A percentile compares a stretch with the other conserved stretches of the same genome.
These are phyloP conservation scores for Oophaga sylvatica DNA, from an alignment of 2,797 vertebrate genomes.

Conservation along the genomic window DNA sequence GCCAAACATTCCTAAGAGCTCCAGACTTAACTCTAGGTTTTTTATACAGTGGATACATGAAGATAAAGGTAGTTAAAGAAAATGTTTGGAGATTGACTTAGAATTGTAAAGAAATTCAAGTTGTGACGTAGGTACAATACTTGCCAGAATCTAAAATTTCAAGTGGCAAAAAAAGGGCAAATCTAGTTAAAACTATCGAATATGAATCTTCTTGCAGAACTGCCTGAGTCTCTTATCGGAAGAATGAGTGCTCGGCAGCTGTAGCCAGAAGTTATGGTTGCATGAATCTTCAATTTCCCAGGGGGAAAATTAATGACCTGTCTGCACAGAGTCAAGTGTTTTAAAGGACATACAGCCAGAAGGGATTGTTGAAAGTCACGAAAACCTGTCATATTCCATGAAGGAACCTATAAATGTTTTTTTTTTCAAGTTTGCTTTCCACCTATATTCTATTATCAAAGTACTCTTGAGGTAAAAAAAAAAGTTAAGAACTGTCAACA, in stretches of 20 bases:
- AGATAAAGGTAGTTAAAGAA: not conserved
- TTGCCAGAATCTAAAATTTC: not conserved
- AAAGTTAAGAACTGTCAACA: constrained; percentile 1
- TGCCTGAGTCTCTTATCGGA: not conserved
- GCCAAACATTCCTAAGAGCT: not conserved
- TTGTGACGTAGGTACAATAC: not conserved
- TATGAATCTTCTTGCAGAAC: not conserved
- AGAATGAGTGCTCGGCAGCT: constrained; percentile 23
- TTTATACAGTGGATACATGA: not conserved
- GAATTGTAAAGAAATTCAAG: not conserved
- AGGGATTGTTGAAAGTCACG: not conserved
- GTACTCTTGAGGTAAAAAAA: not conserved
- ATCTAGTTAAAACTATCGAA: not conserved
- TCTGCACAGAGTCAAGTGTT: constrained; percentile 29
- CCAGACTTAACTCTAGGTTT: too few relatives aligned
- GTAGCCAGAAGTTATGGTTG: constrained; percentile 29
- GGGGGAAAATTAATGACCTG: constrained; percentile 40
- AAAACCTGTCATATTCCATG: constrained; percentile 7
- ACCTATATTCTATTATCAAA: not conserved
- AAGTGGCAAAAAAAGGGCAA: not conserved
- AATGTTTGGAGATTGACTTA: not conserved
- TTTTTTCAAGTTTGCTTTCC: not conserved
- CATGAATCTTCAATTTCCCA: constrained; percentile 15
- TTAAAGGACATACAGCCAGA: constrained; percentile 32
- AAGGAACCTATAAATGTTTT: constrained; percentile 1